A percentile compares a stretch with the other conserved stretches of the same genome.
These are phyloP conservation scores for Cephus pygmeus DNA, from an alignment of 2,888 invertebrate species.

Conservation along the genomic window DNA sequence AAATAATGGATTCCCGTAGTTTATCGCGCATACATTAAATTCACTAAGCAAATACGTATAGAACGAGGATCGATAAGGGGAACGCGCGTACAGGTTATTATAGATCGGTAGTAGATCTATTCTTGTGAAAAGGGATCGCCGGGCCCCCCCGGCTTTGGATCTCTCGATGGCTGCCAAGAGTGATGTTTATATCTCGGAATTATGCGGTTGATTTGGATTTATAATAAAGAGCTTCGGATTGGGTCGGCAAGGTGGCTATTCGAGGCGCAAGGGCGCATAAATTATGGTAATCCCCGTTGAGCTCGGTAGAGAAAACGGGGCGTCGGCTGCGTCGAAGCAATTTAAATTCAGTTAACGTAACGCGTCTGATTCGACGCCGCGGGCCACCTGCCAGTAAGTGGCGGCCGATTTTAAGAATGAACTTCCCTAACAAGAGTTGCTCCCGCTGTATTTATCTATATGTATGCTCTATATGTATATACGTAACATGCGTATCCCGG, in stretches of 20 bases:
- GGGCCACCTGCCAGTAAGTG: constrained; percentile 57
- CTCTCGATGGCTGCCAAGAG: constrained; percentile 9
- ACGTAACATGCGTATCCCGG: background rate
- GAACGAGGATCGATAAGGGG: background rate
- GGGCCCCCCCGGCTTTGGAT: background rate
- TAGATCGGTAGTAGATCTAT: background rate
- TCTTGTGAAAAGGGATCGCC: background rate
- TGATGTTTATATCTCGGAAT: constrained; percentile 53
- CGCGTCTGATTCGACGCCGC: constrained; percentile 59
- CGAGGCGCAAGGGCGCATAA: constrained; percentile 54
- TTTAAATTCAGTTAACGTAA: constrained; percentile 64
- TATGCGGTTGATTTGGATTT: constrained; percentile 58
- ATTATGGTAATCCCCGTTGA: constrained; percentile 57
- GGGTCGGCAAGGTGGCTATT: constrained; percentile 8
- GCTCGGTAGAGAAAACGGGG: background rate
- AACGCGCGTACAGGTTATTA: background rate
- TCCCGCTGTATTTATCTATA: background rate
- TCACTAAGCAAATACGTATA: background rate
- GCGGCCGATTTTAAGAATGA: constrained; percentile 50
- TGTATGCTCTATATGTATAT: background rate
- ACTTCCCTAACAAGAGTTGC: constrained; percentile 40
- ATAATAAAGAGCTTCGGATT: constrained; percentile 55
- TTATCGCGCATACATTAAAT: background rate
- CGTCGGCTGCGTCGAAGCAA: constrained; percentile 44
- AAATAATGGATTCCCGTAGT: background rate